Base-by-base conservation (phyloP, 2,888 invertebrate species). In the Athalia rosae region DNA sequence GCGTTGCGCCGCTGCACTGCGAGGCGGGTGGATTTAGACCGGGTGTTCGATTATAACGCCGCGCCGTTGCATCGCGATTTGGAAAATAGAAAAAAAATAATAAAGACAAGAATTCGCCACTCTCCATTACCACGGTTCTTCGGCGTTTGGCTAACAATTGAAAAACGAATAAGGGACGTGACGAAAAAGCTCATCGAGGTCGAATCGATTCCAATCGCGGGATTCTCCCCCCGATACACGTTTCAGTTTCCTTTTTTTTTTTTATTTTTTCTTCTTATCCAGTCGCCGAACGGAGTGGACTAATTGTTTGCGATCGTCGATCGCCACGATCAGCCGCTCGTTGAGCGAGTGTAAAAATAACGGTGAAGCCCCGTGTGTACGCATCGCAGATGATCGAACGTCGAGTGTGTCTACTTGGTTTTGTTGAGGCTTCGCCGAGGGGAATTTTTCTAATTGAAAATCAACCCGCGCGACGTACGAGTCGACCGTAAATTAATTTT, bases 301-400 rank as follows among this genome's bases (percentile, higher is more conserved):
- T 71, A 71, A 71, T 71, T 71, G 71, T 71, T 56, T 71, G 41
- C 56, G 56, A 71, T 71, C 56, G 56, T 4, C n/a, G 45, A 58
- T 45, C 43, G 61, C 13, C 1, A 28, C 28, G 28, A 28, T 28
- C 28, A 2, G 15, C 43, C 13, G 8, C n/a, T 67, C 11, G 15
- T 6, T 2, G n/a, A 64, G 41, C 45, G 56, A 58, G 71, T 13
- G 56, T 71, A 71, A 71, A 71, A 71, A 71, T 56, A 71, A 71
- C 56, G 58, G 58, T 45, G 71, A 71, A 71, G 71, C 71, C 71
- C 67, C 67, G 67, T n/a, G n/a, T n/a, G n/a, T 64, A 71, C 50
- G 43, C n/a, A 53, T 58, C 50, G 48, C 15, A 58, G 56, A 71
- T 71, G 28, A n/a, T 53, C 9, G 13, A 48, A 58, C 58, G 43